Conservation (phyloP, 2,797 vertebrate species). For the Sarcoramphus papa region DNA sequence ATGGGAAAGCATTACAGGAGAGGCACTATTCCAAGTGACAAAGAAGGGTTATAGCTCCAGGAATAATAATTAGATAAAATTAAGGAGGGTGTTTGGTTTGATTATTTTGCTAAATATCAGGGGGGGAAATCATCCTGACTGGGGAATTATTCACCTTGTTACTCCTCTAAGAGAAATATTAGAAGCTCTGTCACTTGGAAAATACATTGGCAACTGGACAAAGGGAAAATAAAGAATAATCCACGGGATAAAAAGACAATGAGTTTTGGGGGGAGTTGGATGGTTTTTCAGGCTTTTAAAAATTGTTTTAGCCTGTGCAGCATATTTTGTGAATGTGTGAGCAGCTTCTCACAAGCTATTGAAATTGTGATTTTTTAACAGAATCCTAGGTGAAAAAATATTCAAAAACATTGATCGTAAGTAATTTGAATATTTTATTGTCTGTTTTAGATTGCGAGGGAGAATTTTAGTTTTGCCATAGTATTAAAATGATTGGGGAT, state of each 20-base stretch:
- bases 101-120: conserved; percentile 6
- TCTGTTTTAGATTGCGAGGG: neutral
- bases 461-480: neutral
- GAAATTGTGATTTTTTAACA: neutral
- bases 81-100: neutral
- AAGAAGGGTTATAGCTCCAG: neutral
- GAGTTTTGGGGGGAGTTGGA: neutral
- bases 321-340: neutral
- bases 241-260: neutral
- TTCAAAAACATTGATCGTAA: neutral
- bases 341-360: neutral
- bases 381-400: neutral
- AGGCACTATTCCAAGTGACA: conserved; percentile 1
- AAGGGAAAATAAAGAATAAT: neutral
- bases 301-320: neutral
- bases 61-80: conserved; percentile 34
- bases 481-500: neutral
- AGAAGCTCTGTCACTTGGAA: neutral
- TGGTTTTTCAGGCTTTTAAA: neutral
- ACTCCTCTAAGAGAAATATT: neutral
- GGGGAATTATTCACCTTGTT: neutral
- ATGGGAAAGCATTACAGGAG: neutral
- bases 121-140: neutral
- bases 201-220: neutral
- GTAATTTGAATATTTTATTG: neutral